Base-by-base conservation (phyloP, 2,113 vertebrate species). In the Phyllopteryx taeniolatus region DNA sequence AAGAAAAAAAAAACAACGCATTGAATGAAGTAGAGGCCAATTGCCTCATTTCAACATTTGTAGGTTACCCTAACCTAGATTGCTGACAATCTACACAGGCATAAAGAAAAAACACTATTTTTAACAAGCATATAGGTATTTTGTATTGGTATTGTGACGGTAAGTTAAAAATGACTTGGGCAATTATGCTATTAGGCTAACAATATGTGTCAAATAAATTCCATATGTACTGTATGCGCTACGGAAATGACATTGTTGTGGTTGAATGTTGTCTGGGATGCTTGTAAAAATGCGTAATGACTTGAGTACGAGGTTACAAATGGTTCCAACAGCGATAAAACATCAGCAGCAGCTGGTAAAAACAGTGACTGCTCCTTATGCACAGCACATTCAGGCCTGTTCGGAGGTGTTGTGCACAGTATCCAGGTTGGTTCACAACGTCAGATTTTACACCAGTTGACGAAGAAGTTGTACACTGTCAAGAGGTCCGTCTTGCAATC, bases 181-280 rank as follows among this genome's bases (percentile, higher is more conserved):
- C 35, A 6, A 39, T 39, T 39, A 39, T 39, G 35, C 4, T 2
- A 39, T 39, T 39, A 39, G 3, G 35, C 35, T 39, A 39, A 39
- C 35, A 39, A 35, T 27, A 60, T 68, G 51, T 81, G 79, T 77
- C 71, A 78, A 74, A 72, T 64, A n/a, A 17, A 73, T 49, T 20
- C 13, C 71, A 76, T 83, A 82, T 75, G 79, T 59, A 19, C 79
- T 46, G 75, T 49, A 20, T 76, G 35, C 70, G 44, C 81, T 75
- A 70, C 76, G 70, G 65, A 79, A 72, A 67, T 82, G 85, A 70
- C 78, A 77, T 85, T 83, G 75, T 53, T 78, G 78, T 51, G 49
- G 77, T 83, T 78, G 76, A 49, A 68, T 72, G 68, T 75, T 61
- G 67, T 73, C 72, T 8, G 9, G 71, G 74, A 70, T 72, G 72